phyloP scores from a whole-genome alignment of 37 sponge, comb jelly and placozoan genomes.

The Aplysina aerophoba region DNA sequence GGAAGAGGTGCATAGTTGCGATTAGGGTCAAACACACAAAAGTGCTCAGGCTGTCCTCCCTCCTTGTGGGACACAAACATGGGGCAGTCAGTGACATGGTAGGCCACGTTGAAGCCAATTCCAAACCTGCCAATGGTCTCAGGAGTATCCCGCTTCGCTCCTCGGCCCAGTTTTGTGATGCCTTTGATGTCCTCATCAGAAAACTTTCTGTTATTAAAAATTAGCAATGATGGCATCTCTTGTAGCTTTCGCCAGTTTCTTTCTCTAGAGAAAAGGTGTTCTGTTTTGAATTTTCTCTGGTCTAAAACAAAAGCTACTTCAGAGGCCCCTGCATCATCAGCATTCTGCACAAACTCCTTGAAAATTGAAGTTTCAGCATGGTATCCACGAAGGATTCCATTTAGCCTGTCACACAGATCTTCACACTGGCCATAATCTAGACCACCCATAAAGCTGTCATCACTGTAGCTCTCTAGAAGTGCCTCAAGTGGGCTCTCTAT shows the following conservation, averaged over 20 bases:
- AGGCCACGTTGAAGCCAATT: conserved; percentile 88
- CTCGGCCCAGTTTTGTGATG: conserved; percentile 78
- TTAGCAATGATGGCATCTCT: conserved; percentile 57
- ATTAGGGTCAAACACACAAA: conserved; percentile 80
- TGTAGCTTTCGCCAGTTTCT: conserved; percentile 63
- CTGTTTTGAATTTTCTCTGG: conserved; percentile 31
- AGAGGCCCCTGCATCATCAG: conserved; percentile 84
- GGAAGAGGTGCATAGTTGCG: conserved; percentile 31
- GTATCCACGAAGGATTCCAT: conserved; percentile 57
- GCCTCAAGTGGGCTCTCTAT: conserved; percentile 38
- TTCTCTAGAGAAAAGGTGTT: conserved; percentile 32
- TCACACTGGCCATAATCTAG: conserved; percentile 80
- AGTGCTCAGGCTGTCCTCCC: conserved; percentile 50
- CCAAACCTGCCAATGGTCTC: conserved; percentile 83
- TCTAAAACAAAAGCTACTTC: conserved; percentile 76
- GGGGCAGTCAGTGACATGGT: conserved; percentile 90
- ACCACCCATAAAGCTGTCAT: conserved; percentile 49
- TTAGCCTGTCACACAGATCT: conserved; percentile 75
- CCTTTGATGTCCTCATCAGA: conserved; percentile 74
- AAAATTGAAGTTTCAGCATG: conserved; percentile 72
- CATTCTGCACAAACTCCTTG: conserved; percentile 83
- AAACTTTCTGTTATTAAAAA: conserved; percentile 76
- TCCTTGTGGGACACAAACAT: conserved; percentile 60
- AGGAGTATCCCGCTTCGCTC: conserved; percentile 59
- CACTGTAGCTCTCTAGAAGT: conserved; percentile 43